Percentiles rank a stretch among this genome's conserved stretches.
phyloP scores from a whole-genome alignment of 2,797 vertebrate genomes.

The Vireo griseus region DNA sequence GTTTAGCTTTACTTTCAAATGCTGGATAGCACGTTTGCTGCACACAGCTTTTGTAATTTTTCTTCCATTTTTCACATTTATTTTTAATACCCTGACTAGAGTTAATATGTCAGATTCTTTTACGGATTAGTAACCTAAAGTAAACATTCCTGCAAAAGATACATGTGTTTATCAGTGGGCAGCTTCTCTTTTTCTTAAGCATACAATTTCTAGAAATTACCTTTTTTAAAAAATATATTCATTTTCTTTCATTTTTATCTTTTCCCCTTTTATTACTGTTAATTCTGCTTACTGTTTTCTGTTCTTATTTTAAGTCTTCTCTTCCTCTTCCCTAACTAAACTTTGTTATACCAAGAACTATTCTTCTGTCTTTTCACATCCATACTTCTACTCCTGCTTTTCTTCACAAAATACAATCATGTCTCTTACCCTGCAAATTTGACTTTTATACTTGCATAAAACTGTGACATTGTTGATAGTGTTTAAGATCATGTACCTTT shows the following conservation, averaged over 20 bases:
- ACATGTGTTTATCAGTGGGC: fast-evolving
- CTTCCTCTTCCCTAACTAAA: background rate
- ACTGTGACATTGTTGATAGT: background rate
- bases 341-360: background rate
- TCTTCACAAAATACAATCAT: background rate
- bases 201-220: background rate
- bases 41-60: background rate
- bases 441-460: background rate
- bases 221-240: background rate
- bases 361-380: background rate
- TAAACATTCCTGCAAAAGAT: background rate
- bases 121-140: background rate
- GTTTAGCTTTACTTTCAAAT: background rate
- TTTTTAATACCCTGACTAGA: background rate
- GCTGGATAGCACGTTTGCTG: too few species aligned
- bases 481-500: background rate
- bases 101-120: background rate
- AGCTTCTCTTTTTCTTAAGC: background rate
- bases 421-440: background rate
- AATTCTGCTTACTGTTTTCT: background rate
- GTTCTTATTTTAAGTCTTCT: background rate
- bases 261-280: background rate
- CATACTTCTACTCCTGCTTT: background rate
- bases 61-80: background rate
- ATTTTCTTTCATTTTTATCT: background rate